phyloP scores from a whole-genome alignment of 2,797 vertebrate genomes.

The Tinamus major region DNA sequence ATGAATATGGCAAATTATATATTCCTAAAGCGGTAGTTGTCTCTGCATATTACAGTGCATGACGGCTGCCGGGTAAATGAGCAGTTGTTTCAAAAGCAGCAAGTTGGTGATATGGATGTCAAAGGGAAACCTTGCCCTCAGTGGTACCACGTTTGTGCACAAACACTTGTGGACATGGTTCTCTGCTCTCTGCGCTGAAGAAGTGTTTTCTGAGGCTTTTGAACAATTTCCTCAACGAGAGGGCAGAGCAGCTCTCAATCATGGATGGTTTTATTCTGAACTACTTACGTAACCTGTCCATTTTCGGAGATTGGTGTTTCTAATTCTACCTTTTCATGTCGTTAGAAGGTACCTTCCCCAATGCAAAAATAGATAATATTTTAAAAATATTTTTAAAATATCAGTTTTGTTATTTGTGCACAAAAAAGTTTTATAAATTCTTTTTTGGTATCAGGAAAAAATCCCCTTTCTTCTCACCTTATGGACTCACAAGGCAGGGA shows the following conservation, averaged over 20 bases:
- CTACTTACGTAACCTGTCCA: neutral
- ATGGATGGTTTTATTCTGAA: neutral
- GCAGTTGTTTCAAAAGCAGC: neutral
- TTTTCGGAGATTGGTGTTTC: neutral
- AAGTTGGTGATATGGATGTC: neutral
- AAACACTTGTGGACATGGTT: neutral
- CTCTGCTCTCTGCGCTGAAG: neutral
- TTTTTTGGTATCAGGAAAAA: neutral
- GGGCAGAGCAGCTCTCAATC: neutral
- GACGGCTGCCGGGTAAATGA: neutral
- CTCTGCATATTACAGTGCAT: fast-evolving
- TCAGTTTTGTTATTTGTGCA: neutral
- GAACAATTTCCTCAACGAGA: neutral
- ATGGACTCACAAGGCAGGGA: neutral
- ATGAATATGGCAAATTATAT: neutral
- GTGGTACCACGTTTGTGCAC: neutral
- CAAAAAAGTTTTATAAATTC: neutral
- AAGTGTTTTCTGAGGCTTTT: neutral
- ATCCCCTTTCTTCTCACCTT: neutral
- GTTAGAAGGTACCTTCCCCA: too few species aligned
- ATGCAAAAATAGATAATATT: neutral
- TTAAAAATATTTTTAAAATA: constrained; percentile 2
- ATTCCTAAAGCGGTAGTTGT: neutral
- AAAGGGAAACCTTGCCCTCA: neutral
- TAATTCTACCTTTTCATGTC: neutral